Conservation (phyloP, 2,797 vertebrate species). For the Ptychobarbus kaznakovi region DNA sequence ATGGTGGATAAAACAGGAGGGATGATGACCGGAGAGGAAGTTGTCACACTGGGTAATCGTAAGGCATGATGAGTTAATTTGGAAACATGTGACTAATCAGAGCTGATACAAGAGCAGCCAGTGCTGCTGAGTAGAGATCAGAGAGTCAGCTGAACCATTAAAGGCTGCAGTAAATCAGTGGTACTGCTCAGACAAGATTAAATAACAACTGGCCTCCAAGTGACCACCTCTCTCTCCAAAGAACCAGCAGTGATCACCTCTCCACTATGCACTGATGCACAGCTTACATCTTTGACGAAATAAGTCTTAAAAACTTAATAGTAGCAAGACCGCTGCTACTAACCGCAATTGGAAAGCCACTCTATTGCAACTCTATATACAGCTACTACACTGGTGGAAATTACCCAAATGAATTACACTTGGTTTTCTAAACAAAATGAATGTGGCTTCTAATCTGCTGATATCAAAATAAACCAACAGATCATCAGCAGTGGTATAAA, state of each 20-base stretch:
- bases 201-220: conserved; percentile 16
- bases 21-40: neutral
- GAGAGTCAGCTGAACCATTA: neutral
- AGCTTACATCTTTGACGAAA: neutral
- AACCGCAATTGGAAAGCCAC: neutral
- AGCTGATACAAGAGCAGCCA: conserved; percentile 8
- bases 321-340: neutral
- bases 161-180: conserved; percentile 13
- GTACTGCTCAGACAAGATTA: conserved; percentile 5
- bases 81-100: conserved; percentile 24
- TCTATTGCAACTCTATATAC: neutral
- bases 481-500: conserved; percentile 3
- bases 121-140: neutral
- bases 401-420: neutral
- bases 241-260: neutral
- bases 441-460: neutral
- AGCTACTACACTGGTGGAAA: neutral
- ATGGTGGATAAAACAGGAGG: neutral
- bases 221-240: neutral
- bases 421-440: neutral
- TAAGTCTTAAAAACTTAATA: neutral
- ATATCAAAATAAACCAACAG: neutral
- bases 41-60: conserved; percentile 19
- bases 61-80: conserved; percentile 24
- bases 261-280: neutral